Evolutionary conservation across 2,888 invertebrate genomes (phyloP), one percentile per base, ranked within the genome.

Genomic region (Emesis furor): DNA sequence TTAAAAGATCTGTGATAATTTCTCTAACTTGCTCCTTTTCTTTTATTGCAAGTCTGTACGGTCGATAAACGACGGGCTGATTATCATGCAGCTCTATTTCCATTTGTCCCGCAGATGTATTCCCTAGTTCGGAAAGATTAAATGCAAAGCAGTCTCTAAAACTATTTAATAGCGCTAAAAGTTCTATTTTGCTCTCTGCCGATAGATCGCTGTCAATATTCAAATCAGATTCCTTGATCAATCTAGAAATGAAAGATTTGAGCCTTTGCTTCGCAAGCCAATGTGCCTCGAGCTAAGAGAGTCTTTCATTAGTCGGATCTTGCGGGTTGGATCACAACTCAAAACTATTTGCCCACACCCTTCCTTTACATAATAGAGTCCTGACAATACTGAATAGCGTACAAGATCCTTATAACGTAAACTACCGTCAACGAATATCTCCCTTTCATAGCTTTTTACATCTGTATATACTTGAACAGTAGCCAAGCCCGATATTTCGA

Each of bases 401-500:
- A 39, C 39, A 8, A 39, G 10, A 39, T 39, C 39, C 8, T 39
- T 39, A 39, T 39, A 39, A 10, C 39, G 39, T 1, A 10, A 39
- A 1, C 78, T 73, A 65, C 78, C 73, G 55, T 78, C 73, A 46
- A 78, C 55, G 32, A 73, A 78, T 17, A 78, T 65, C 3, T 78
- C 73, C 39, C 78, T 73, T 12, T 42, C 67, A 55, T 59, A 78
- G n/a, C 8, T 8, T 39, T 37, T 39, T 7, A 65, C 51, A 14
- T 59, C 35, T 2, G 78, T 78, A n/a, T 59, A 59, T 2, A 59
- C 17, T 8, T 59, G 17, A 17, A 59, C 59, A 14, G 14, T 17
- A 6, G 59, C 24, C 6, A 10, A 39, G 10, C 39, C 8, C 8
- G 39, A 39, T 39, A 39, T 8, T 39, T 39, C 10, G 3, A 24